Conservation (phyloP, 1,140 invertebrate species). For the Ceratitis capitata region DNA sequence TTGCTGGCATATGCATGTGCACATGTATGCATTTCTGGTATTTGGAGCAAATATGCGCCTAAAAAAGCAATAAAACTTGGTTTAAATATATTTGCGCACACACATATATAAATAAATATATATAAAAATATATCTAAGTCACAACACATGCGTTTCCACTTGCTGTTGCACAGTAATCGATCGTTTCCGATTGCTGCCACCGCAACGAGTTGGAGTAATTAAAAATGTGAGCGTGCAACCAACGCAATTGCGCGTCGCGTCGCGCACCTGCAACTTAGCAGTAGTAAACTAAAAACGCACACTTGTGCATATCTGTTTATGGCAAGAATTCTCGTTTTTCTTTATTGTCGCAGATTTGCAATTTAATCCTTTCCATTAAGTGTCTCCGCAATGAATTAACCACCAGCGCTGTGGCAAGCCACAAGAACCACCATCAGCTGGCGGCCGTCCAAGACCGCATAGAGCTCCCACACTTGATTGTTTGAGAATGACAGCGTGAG, state of each 20-base stretch:
- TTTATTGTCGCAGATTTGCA: neutral
- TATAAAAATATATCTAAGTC: too few species aligned
- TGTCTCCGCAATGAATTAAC: neutral
- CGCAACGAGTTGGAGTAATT: conserved; percentile 10
- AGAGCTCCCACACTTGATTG: conserved; percentile 7
- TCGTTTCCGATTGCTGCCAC: conserved; percentile 17
- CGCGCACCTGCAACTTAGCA: conserved; percentile 9
- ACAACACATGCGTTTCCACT: neutral
- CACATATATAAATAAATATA: neutral
- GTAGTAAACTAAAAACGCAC: neutral
- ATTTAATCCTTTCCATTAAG: conserved; percentile 17
- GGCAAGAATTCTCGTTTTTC: neutral
- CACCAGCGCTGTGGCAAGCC: neutral
- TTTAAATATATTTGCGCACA: neutral
- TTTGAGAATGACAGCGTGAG: neutral
- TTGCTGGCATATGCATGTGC: neutral
- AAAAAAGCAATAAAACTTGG: neutral
- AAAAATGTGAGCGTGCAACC: conserved; percentile 10
- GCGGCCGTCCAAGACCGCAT: neutral
- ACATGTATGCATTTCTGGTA: neutral
- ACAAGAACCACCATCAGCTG: neutral
- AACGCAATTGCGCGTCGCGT: neutral
- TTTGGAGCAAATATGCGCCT: conserved; percentile 9
- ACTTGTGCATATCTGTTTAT: neutral
- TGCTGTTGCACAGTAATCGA: neutral